These are phyloP conservation scores for Colletes latitarsis DNA, from an alignment of 1,140 invertebrate species.

Conservation along the genomic window DNA sequence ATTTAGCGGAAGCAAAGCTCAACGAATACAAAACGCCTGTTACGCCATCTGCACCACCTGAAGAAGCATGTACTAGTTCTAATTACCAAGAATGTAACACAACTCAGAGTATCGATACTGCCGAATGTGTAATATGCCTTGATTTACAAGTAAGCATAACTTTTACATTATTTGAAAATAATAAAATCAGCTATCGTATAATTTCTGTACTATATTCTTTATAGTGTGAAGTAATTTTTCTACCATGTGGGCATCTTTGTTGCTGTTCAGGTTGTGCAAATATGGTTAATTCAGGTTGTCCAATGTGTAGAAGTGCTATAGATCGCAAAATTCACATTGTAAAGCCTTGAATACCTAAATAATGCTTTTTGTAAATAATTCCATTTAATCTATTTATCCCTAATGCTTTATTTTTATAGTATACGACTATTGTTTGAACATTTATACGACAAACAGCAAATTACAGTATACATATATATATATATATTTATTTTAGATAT, in stretches of 20 bases:
- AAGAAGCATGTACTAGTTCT: conserved; percentile 80
- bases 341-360: conserved; percentile 74
- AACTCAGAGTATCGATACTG: conserved; percentile 68
- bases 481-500: conserved; percentile 1
- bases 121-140: conserved; percentile 92
- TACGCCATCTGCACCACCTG: conserved; percentile 71
- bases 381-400: conserved; percentile 24
- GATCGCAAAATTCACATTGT: conserved; percentile 85
- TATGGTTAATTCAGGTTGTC: conserved; percentile 84
- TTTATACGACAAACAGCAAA: conserved; percentile 5
- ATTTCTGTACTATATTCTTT: conserved; percentile 74
- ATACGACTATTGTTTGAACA: neutral
- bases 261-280: conserved; percentile 87
- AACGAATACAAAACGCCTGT: conserved; percentile 41
- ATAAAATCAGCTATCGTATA: neutral
- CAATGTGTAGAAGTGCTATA: conserved; percentile 88
- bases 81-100: conserved; percentile 54
- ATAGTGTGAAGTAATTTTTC: conserved; percentile 89
- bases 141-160: conserved; percentile 84
- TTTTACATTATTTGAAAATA: conserved; percentile 14
- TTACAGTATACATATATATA: neutral
- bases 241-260: conserved; percentile 93
- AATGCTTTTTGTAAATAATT: conserved; percentile 30
- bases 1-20: conserved; percentile 77
- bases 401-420: neutral